phyloP scores from a whole-genome alignment of 2,797 vertebrate genomes.

The Leptoclinus maculatus region DNA sequence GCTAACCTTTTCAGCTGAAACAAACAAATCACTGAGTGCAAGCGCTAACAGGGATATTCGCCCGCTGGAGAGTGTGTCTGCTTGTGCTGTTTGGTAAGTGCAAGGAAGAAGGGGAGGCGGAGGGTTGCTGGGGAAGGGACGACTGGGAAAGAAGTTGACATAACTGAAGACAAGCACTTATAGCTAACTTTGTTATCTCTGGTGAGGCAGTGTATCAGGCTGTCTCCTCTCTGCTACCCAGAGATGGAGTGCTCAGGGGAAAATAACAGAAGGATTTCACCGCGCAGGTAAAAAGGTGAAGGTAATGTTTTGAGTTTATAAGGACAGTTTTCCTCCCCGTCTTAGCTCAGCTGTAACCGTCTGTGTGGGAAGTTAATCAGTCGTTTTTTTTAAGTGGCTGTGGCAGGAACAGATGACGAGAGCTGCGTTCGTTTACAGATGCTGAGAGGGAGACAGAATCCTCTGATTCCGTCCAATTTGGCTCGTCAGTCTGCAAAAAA shows the following conservation, averaged over 20 bases:
- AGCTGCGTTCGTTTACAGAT: constrained; percentile 38
- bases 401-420: constrained; percentile 55
- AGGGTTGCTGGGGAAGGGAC: constrained; percentile 19
- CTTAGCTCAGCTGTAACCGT: constrained; percentile 14
- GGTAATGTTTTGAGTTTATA: constrained; percentile 46
- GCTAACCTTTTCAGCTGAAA: constrained; percentile 77
- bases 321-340: constrained; percentile 13
- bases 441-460: constrained; percentile 22
- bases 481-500: constrained; percentile 38
- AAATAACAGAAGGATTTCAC: constrained; percentile 35
- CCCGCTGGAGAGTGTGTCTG: constrained; percentile 41
- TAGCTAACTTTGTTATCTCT: constrained; percentile 62
- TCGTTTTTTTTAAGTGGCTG: constrained; percentile 52
- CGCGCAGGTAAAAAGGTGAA: constrained; percentile 41
- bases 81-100: constrained; percentile 53
- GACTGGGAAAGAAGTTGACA: constrained; percentile 35
- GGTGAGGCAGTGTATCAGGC: constrained; percentile 34
- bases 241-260: constrained; percentile 25
- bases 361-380: constrained; percentile 53
- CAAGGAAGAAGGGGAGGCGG: constrained; percentile 4
- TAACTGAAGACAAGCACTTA: constrained; percentile 59
- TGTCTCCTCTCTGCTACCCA: constrained; percentile 28
- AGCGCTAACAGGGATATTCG: constrained; percentile 61
- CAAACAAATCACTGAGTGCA: constrained; percentile 74
- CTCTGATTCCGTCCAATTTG: constrained; percentile 54